Percentiles rank a stretch among this genome's conserved stretches.
Conservation (phyloP, 2,113 vertebrate species). For the Phyllostomus discolor region DNA sequence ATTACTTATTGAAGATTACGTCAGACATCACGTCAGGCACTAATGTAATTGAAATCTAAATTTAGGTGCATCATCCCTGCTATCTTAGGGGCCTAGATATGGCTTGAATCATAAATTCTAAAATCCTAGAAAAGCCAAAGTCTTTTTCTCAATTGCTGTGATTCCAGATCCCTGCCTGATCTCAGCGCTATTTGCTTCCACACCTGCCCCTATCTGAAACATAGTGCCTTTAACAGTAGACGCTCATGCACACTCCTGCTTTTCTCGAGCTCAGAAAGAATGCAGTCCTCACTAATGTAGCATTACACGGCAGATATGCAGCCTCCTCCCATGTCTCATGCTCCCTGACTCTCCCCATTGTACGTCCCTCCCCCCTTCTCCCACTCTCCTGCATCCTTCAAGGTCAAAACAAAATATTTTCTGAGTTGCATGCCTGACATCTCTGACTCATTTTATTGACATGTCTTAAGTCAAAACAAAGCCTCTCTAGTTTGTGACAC, state of each 20-base stretch:
- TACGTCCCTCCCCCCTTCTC: no score
- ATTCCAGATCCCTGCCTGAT: background rate
- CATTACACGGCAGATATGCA: background rate
- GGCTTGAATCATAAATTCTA: background rate
- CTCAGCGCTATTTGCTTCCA: background rate
- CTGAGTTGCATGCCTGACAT: background rate
- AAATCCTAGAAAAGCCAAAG: background rate
- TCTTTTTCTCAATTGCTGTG: background rate
- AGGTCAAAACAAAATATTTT: background rate
- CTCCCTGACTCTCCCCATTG: background rate
- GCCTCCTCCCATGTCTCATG: background rate
- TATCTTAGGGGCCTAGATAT: background rate
- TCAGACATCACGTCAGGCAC: background rate
- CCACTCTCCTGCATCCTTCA: background rate
- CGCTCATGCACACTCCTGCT: background rate
- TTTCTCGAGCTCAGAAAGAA: background rate
- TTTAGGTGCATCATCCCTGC: background rate
- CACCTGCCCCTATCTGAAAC: background rate
- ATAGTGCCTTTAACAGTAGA: background rate
- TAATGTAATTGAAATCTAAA: background rate
- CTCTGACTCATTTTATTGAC: background rate
- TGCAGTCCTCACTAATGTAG: background rate
- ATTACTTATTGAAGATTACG: background rate
- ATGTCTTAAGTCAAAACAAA: background rate
- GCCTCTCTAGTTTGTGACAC: background rate